phyloP scores from a whole-genome alignment of 2,113 vertebrate species.

The Oryzias woworae region DNA sequence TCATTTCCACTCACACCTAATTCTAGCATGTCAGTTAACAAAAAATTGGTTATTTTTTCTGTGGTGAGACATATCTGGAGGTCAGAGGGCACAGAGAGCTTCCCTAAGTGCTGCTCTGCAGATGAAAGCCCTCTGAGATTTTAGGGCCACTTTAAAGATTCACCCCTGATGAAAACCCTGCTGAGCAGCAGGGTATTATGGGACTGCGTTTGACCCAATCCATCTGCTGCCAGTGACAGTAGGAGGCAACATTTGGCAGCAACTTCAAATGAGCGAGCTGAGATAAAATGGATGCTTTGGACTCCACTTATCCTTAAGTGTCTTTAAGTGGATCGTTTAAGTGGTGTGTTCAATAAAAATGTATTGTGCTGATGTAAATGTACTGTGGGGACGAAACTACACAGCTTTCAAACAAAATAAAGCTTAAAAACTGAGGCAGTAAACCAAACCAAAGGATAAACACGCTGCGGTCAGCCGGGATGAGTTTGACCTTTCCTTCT shows the following conservation, averaged over 20 bases:
- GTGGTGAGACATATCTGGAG: conserved; percentile 24
- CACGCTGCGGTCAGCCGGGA: neutral
- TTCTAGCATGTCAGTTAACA: too few species aligned
- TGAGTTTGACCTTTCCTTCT: too few species aligned
- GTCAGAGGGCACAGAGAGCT: conserved; percentile 40
- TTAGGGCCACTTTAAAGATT: conserved; percentile 62
- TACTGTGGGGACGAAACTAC: conserved; percentile 34
- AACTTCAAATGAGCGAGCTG: conserved; percentile 55
- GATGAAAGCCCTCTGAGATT: conserved; percentile 60
- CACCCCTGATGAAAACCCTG: conserved; percentile 49
- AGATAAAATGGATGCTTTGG: conserved; percentile 60
- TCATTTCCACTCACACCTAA: too few species aligned
- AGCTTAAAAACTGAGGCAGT: conserved; percentile 17
- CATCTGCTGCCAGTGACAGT: conserved; percentile 69
- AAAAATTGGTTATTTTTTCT: conserved; percentile 7
- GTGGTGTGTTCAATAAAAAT: conserved; percentile 63
- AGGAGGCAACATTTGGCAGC: conserved; percentile 57
- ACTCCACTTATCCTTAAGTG: conserved; percentile 65
- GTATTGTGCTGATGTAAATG: conserved; percentile 65
- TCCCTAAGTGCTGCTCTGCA: conserved; percentile 32
- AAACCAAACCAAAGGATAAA: neutral
- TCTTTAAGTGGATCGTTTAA: conserved; percentile 70
- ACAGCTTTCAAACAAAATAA: conserved; percentile 9
- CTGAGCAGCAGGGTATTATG: conserved; percentile 60
- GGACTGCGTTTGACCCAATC: conserved; percentile 56